Evolutionary conservation across 1,140 invertebrate genomes (phyloP).

Genomic region (Aphaenogaster rudis): DNA sequence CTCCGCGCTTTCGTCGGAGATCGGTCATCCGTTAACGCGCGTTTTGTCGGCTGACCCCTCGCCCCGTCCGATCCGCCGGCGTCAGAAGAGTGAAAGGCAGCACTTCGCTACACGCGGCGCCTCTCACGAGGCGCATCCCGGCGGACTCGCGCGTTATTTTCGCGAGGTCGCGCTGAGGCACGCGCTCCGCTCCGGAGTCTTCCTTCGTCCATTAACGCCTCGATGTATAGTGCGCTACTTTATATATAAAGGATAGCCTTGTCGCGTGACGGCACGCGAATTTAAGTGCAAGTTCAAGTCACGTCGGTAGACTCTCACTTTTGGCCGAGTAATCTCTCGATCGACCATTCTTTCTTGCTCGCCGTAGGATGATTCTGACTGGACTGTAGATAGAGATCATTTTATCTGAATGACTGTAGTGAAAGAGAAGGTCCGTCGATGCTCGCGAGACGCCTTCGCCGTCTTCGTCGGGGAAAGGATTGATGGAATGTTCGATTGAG

Average conservation of each 20-base stretch:
- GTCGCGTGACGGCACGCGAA: constrained; percentile 7
- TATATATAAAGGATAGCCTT: background rate
- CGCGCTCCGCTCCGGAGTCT: background rate
- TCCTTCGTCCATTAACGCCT: constrained; percentile 37
- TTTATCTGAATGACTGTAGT: background rate
- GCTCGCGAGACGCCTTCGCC: constrained; percentile 6
- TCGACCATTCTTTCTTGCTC: background rate
- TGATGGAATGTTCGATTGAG: constrained; percentile 44
- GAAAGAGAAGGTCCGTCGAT: constrained; percentile 26
- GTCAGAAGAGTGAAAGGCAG: constrained; percentile 44
- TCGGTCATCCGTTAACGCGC: constrained; percentile 19
- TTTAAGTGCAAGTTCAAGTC: background rate
- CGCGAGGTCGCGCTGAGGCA: constrained; percentile 15
- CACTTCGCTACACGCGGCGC: constrained; percentile 9
- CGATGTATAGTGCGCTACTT: background rate
- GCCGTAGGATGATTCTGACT: background rate
- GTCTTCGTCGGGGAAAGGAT: background rate
- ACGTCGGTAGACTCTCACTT: background rate
- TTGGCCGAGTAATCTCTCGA: constrained; percentile 3
- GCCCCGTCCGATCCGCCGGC: background rate
- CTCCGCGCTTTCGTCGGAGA: background rate
- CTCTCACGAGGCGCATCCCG: constrained; percentile 22
- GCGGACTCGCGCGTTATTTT: constrained; percentile 34
- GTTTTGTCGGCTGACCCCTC: background rate
- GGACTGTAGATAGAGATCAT: background rate